Percentiles rank a stretch among this genome's conserved stretches.
Conservation (phyloP, 2,113 vertebrate genomes). For the Passer montanus region DNA sequence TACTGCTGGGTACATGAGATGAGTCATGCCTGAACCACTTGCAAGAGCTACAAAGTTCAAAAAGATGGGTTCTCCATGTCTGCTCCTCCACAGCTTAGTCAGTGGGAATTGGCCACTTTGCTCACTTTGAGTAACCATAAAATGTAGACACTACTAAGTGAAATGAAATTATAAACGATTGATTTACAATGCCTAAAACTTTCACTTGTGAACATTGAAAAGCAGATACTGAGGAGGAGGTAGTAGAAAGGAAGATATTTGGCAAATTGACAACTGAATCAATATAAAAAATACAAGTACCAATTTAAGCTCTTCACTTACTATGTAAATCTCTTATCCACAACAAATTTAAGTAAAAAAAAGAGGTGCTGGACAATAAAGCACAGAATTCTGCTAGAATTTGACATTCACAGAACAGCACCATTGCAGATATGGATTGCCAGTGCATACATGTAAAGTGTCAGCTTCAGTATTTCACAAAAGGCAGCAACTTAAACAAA, state of each 20-base stretch:
- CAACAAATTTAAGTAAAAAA: neutral
- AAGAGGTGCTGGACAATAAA: neutral
- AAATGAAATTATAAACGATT: neutral
- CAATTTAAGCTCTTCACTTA: neutral
- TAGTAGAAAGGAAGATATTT: neutral
- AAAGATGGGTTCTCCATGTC: neutral
- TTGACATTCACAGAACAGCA: neutral
- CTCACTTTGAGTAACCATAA: neutral
- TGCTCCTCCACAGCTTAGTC: neutral
- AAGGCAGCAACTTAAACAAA: conserved; percentile 16
- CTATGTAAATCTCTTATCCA: neutral
- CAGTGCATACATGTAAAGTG: neutral
- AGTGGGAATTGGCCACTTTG: neutral
- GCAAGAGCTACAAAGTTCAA: neutral
- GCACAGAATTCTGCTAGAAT: neutral
- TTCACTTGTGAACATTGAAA: neutral
- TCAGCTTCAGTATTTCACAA: neutral
- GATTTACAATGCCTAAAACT: neutral
- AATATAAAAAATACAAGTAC: neutral
- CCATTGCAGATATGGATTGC: neutral
- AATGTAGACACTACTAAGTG: neutral
- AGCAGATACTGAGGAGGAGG: neutral
- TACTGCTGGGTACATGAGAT: neutral
- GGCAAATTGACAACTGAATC: neutral
- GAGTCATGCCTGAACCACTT: neutral